A percentile compares a stretch with the other conserved stretches of the same genome.
phyloP scores from a whole-genome alignment of 2,113 vertebrate species.

The Cavia aperea region DNA sequence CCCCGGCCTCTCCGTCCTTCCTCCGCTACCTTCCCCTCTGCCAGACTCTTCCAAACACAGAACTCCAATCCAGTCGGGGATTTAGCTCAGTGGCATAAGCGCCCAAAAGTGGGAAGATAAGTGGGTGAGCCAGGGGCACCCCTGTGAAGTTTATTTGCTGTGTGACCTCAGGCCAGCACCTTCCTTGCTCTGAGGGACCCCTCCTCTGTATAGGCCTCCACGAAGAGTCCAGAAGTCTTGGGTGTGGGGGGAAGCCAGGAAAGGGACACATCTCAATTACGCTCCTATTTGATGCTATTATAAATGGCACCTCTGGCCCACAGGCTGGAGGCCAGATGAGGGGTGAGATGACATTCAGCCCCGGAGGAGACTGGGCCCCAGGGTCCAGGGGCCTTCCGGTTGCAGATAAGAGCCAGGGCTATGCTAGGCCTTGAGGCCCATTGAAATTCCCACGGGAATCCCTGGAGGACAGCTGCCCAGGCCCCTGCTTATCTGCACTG shows the following conservation, averaged over 20 bases:
- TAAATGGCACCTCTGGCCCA: slow-evolving; percentile 7
- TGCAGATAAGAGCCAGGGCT: slow-evolving; percentile 54
- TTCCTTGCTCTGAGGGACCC: background rate
- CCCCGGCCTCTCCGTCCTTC: background rate
- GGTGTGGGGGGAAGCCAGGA: background rate
- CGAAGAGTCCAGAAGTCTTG: background rate
- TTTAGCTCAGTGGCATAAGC: too few species aligned
- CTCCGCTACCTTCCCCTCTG: background rate
- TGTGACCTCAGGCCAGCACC: background rate
- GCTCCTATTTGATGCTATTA: background rate
- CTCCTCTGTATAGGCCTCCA: background rate
- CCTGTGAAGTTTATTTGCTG: background rate
- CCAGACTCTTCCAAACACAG: background rate
- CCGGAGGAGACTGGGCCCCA: slow-evolving; percentile 10
- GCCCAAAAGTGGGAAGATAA: background rate
- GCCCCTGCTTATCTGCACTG: slow-evolving; percentile 56
- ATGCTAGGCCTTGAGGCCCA: slow-evolving; percentile 5
- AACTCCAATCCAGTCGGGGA: background rate
- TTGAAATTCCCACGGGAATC: slow-evolving; percentile 67
- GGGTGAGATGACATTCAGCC: slow-evolving; percentile 57
- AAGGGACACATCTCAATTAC: background rate
- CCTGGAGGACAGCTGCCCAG: slow-evolving; percentile 36
- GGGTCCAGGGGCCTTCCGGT: slow-evolving; percentile 40
- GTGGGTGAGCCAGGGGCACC: background rate
- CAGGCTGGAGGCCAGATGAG: slow-evolving; percentile 44